Percentiles rank a stretch among this genome's conserved stretches.
These are phyloP conservation scores for Morone chrysops DNA, from an alignment of 2,113 vertebrate genomes.

Conservation along the genomic window DNA sequence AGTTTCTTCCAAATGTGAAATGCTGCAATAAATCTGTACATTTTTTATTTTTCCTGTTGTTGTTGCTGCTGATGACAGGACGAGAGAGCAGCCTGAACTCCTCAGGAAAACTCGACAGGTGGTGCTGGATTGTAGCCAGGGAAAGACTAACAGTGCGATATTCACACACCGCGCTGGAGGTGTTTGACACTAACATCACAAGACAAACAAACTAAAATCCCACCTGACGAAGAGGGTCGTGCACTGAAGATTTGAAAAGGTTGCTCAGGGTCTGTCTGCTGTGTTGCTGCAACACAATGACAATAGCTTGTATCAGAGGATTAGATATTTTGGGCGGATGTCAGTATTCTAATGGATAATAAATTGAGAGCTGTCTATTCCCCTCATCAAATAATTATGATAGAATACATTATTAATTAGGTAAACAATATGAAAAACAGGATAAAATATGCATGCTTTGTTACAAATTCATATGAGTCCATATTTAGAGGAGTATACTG, in stretches of 20 bases:
- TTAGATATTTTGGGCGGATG: neutral
- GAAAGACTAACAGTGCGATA: slow-evolving; percentile 24
- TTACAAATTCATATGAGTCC: neutral
- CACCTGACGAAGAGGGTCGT: slow-evolving; percentile 6
- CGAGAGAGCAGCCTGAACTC: slow-evolving; percentile 12
- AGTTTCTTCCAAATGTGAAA: neutral
- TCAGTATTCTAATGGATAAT: slow-evolving; percentile 2
- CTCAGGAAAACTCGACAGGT: slow-evolving; percentile 38
- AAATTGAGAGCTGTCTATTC: neutral
- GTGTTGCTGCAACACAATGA: neutral
- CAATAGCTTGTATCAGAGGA: neutral
- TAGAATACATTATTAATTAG: slow-evolving; percentile 10
- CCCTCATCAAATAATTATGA: slow-evolving; percentile 13
- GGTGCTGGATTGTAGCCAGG: slow-evolving; percentile 26
- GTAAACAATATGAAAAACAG: neutral
- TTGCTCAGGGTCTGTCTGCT: neutral
- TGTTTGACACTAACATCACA: slow-evolving; percentile 44
- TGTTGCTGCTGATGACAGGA: slow-evolving; percentile 8
- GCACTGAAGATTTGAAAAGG: slow-evolving; percentile 27
- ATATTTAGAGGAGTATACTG: slow-evolving; percentile 19
- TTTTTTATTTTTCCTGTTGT: neutral
- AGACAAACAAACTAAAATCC: slow-evolving; percentile 38
- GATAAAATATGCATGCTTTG: slow-evolving; percentile 1
- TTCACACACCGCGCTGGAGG: slow-evolving; percentile 24
- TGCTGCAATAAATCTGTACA: slow-evolving; percentile 12